Percentiles rank a stretch among this genome's conserved stretches.
Conservation (phyloP, 2,113 vertebrate genomes). For the Brachyhypopomus occidentalis region DNA sequence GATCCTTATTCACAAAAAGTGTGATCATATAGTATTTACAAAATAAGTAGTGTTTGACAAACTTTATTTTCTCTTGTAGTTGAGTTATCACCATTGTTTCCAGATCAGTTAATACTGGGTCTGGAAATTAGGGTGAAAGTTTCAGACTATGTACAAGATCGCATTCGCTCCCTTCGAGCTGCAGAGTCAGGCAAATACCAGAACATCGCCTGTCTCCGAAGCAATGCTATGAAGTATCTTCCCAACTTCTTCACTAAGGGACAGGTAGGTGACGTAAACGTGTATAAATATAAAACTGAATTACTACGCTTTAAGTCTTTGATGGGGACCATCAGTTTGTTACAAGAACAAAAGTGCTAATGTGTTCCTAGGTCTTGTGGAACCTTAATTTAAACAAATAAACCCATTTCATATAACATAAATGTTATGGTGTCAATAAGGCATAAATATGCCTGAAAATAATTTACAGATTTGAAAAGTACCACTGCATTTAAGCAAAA, state of each 20-base stretch:
- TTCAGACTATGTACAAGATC: conserved; percentile 88
- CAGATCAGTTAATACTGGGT: conserved; percentile 83
- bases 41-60: neutral
- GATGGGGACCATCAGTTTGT: no score
- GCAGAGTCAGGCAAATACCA: conserved; percentile 80
- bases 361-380: no score
- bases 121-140: conserved; percentile 92
- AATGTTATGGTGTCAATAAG: no score
- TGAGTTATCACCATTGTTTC: conserved; percentile 85
- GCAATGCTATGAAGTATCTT: conserved; percentile 95
- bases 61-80: conserved; percentile 68
- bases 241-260: conserved; percentile 92
- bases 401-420: no score
- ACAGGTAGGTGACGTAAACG: conserved; percentile 73
- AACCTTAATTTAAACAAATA: no score
- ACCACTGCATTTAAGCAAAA: no score
- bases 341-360: neutral
- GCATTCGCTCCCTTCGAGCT: conserved; percentile 81
- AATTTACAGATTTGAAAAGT: no score
- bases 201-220: conserved; percentile 90
- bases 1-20: neutral
- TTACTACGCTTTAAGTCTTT: no score
- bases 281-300: no score
- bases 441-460: no score
- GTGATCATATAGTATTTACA: neutral